These are phyloP conservation scores for Eremobia ochroleuca DNA, from an alignment of 2,888 invertebrate genomes.

Conservation along the genomic window DNA sequence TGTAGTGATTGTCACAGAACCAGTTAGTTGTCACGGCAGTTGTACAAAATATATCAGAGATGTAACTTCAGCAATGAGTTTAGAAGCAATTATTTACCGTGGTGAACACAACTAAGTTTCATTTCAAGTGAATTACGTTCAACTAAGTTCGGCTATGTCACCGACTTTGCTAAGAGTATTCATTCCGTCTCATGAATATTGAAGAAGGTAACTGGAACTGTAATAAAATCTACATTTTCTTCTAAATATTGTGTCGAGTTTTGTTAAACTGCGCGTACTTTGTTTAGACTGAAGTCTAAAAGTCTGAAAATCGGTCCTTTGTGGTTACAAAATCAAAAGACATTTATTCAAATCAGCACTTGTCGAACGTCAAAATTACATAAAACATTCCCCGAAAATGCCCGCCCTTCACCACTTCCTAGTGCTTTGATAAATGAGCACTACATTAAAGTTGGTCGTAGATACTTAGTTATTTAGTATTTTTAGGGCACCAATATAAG, in stretches of 20 bases:
- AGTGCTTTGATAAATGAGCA: too few relatives aligned
- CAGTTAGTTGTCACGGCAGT: background rate
- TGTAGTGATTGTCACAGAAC: too few relatives aligned
- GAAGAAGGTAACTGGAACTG: background rate
- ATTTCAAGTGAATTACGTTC: slow-evolving; percentile 1
- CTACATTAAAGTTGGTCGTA: too few relatives aligned
- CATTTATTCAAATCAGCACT: too few relatives aligned
- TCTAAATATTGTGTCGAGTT: background rate
- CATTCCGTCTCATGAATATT: slow-evolving; percentile 8
- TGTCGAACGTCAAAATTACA: too few relatives aligned
- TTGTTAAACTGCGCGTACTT: background rate
- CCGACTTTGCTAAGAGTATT: background rate
- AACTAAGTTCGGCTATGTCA: background rate
- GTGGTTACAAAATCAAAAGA: background rate
- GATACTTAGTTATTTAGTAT: too few relatives aligned
- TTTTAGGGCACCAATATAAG: too few relatives aligned
- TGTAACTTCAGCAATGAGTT: slow-evolving; percentile 34
- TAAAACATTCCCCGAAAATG: too few relatives aligned
- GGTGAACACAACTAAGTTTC: slow-evolving; percentile 9
- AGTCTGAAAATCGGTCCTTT: background rate
- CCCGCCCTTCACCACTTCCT: too few relatives aligned
- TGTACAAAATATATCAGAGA: slow-evolving; percentile 7
- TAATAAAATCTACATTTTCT: background rate
- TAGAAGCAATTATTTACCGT: slow-evolving; percentile 39
- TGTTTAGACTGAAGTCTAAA: background rate